Evolutionary conservation across 2,797 vertebrate species (phyloP), one percentile per base, ranked within the genome.

Genomic region (Propithecus deckenii): DNA sequence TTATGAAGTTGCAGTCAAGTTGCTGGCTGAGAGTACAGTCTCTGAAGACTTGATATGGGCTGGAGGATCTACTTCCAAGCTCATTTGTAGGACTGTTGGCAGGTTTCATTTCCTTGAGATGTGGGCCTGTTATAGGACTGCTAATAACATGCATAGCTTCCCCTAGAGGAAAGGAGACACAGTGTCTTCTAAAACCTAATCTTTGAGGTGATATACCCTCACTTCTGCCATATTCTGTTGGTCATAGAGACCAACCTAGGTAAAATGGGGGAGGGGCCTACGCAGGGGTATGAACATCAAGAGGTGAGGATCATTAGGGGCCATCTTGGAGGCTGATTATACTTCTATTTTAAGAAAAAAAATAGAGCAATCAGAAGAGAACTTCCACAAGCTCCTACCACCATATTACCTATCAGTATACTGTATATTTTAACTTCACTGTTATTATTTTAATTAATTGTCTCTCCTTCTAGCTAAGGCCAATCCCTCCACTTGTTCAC

Each of bases 281-380:
- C 25, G 69, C 11, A 74, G 46, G 13, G 55, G 20, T 63, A 11
- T 55, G 91, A 72, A 30, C 25, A 50, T n/a, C 72, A 94, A 78
- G 25, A 61, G 28, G 28, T 59, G 38, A 52, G 50, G 48, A 50
- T 28, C 11, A 84, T 63, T 41, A 86, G 61, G 28, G 61, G n/a
- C 32, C 28, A 78, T 35, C 55, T 20, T 79, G 8, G 20, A 79
- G 48, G 38, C 30, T 83, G 15, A 22, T 50, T 71, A 57, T 22
- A 72, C 48, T 90, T 41, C 28, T 46, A 75, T 69, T 86, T 86
- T 90, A 63, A 76, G 25, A 81, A 86, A 86, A 30, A 80, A 86
- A 93, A 93, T 15, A 86, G 17, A 93, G 32, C 23, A 76, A 76
- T 95, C 32, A 78, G 86, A 72, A 71, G 38, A 81, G 76, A 93